These are phyloP conservation scores for Trogon surrucura DNA, from an alignment of 2,113 vertebrate species.

Conservation along the genomic window DNA sequence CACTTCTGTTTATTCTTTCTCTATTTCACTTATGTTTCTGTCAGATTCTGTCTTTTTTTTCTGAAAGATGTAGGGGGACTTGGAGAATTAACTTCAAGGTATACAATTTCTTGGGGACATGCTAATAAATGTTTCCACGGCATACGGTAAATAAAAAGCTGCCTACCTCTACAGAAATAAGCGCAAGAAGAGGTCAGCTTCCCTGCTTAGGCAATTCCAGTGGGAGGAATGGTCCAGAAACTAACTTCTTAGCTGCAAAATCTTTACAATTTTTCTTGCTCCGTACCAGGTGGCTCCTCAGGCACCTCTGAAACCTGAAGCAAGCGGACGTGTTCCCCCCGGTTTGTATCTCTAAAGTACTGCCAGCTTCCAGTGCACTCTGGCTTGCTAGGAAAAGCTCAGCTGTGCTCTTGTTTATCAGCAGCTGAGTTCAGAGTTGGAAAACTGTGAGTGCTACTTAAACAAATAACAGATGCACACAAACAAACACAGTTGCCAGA, in stretches of 20 bases:
- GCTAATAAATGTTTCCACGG: background rate
- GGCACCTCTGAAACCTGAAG: background rate
- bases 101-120: background rate
- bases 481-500: background rate
- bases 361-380: background rate
- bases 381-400: background rate
- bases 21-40: background rate
- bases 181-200: background rate
- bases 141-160: background rate
- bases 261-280: background rate
- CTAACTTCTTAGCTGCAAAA: background rate
- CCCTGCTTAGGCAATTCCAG: background rate
- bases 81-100: background rate
- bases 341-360: background rate
- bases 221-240: background rate
- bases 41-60: background rate
- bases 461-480: background rate
- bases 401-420: background rate
- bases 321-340: background rate
- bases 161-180: background rate
- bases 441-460: background rate
- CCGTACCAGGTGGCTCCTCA: background rate
- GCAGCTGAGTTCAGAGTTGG: background rate
- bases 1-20: background rate
- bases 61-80: background rate